Conservation (phyloP, 2,797 vertebrate genomes). For the Brachyrhaphis roseni region DNA sequence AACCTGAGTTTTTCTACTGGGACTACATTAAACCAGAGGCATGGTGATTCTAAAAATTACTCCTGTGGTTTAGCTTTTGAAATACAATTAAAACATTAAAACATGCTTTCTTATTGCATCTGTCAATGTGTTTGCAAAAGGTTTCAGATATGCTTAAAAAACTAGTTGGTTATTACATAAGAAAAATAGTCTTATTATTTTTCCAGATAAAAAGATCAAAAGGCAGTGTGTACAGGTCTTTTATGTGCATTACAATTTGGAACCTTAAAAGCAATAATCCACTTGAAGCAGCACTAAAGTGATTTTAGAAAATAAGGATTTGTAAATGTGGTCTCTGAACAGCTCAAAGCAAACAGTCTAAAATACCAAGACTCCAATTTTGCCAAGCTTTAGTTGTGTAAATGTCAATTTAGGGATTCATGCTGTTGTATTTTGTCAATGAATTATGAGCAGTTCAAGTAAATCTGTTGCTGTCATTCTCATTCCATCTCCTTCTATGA, state of each 20-base stretch:
- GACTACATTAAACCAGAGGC: background rate
- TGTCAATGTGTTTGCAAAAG: conserved; percentile 7
- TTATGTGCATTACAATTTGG: conserved; percentile 28
- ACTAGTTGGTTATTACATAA: background rate
- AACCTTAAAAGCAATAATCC: conserved; percentile 44
- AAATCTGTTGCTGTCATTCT: conserved; percentile 19
- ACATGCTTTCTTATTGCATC: background rate
- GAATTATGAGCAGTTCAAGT: conserved; percentile 36
- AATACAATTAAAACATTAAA: background rate
- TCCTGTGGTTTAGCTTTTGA: background rate
- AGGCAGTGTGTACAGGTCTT: conserved; percentile 3
- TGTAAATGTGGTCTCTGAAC: conserved; percentile 22
- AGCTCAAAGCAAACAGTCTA: conserved; percentile 25
- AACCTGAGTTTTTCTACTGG: background rate
- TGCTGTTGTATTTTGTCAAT: conserved; percentile 31
- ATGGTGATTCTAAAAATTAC: background rate
- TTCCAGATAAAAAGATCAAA: conserved; percentile 32
- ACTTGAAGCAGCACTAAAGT: conserved; percentile 39
- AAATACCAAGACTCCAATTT: conserved; percentile 43
- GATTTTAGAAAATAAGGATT: conserved; percentile 41
- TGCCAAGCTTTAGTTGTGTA: conserved; percentile 25
- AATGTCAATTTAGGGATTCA: conserved; percentile 48
- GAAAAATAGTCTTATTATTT: conserved; percentile 7
- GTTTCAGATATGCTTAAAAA: conserved; percentile 4
- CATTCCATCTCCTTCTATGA: background rate